A percentile compares a stretch with the other conserved stretches of the same genome.
phyloP scores from a whole-genome alignment of 2,888 invertebrate species.

The Electrophaes corylata region DNA sequence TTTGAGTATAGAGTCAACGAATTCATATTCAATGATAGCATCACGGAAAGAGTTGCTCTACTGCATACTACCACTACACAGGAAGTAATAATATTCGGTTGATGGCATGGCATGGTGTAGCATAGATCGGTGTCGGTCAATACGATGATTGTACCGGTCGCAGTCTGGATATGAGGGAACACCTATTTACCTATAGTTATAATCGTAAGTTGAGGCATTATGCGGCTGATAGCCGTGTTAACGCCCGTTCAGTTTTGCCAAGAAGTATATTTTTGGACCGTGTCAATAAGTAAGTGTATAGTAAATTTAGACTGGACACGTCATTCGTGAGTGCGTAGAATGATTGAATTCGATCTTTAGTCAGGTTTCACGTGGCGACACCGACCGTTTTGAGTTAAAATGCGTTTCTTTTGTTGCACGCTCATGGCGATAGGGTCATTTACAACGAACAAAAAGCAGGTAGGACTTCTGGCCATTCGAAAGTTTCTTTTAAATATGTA shows the following conservation, averaged over 20 bases:
- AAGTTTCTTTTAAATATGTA: slow-evolving; percentile 6
- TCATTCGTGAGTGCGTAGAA: slow-evolving; percentile 67
- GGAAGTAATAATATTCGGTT: slow-evolving; percentile 24
- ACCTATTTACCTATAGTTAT: slow-evolving; percentile 44
- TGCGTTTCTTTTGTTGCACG: slow-evolving; percentile 47
- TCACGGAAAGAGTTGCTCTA: slow-evolving; percentile 25
- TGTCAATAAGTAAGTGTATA: slow-evolving; percentile 83
- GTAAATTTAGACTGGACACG: slow-evolving; percentile 80
- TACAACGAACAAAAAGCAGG: slow-evolving; percentile 38
- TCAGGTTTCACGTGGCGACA: slow-evolving; percentile 49
- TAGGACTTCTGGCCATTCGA: slow-evolving; percentile 14
- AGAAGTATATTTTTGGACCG: slow-evolving; percentile 82
- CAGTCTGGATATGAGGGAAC: slow-evolving; percentile 13
- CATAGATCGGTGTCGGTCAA: slow-evolving; percentile 20
- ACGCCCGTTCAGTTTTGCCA: slow-evolving; percentile 83
- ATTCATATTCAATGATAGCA: too few relatives aligned
- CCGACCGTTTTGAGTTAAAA: slow-evolving; percentile 28
- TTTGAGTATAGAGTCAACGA: too few relatives aligned
- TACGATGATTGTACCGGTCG: slow-evolving; percentile 14
- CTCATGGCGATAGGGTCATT: slow-evolving; percentile 44
- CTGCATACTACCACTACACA: too few relatives aligned
- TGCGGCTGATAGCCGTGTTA: slow-evolving; percentile 81
- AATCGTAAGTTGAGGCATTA: slow-evolving; percentile 67
- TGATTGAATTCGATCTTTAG: slow-evolving; percentile 67
- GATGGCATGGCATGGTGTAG: slow-evolving; percentile 10